Conservation (phyloP, 2,113 vertebrate species). For the Dendropsophus ebraccatus region DNA sequence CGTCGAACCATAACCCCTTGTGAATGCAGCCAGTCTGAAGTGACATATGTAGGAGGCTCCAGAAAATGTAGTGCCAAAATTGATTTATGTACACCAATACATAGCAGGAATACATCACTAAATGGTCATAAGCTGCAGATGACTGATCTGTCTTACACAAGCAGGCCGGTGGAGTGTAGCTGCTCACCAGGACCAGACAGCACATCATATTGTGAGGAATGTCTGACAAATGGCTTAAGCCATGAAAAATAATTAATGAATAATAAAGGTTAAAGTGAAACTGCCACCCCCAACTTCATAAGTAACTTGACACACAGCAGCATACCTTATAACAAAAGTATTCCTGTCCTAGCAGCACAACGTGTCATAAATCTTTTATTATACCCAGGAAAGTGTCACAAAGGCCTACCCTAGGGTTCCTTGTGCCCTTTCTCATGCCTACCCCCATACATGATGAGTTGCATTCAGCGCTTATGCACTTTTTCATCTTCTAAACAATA, state of each 20-base stretch:
- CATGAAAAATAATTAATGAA: background rate
- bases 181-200: slow-evolving; percentile 48
- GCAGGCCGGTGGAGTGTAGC: slow-evolving; percentile 67
- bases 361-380: too few relatives aligned
- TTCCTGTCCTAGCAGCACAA: too few relatives aligned
- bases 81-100: background rate
- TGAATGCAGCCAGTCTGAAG: slow-evolving; percentile 73
- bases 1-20: slow-evolving; percentile 53
- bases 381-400: background rate
- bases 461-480: too few relatives aligned
- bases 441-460: too few relatives aligned
- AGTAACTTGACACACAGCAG: too few relatives aligned
- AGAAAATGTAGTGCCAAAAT: slow-evolving; percentile 44
- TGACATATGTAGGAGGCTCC: slow-evolving; percentile 65
- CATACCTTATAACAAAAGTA: too few relatives aligned
- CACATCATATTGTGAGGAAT: slow-evolving; percentile 63
- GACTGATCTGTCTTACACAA: slow-evolving; percentile 59
- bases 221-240: slow-evolving; percentile 62
- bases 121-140: slow-evolving; percentile 19
- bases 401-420: too few relatives aligned
- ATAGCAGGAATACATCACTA: background rate
- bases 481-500: background rate
- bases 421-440: too few relatives aligned
- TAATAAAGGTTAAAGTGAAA: background rate
- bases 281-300: too few relatives aligned